Evolutionary conservation across 2,797 vertebrate genomes (phyloP), one percentile per base, ranked within the genome.

Genomic region (Fratercula arctica): DNA sequence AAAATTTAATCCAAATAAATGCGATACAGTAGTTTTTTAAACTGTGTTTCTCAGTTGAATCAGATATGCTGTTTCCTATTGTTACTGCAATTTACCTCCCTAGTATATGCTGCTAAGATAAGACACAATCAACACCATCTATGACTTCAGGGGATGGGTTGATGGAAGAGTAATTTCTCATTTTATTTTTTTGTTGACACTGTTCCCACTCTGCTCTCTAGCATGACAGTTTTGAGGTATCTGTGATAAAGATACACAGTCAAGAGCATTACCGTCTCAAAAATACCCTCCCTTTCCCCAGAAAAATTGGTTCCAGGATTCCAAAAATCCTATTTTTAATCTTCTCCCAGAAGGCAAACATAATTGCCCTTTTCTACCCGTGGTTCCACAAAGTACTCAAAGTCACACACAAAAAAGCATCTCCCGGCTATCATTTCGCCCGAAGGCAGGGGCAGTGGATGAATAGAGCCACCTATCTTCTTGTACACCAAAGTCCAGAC

Each of bases 61-160:
- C 86, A 80, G 57, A 93, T 94, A 94, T 35, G 35, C 61, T 93
- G 70, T 69, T 48, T 93, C 69, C 87, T 91, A 86, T 96, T 96
- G 85, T 87, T 93, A 85, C 45, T 90, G 91, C 68, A 91, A 96
- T 96, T 95, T 96, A 93, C 90, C 89, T 94, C 85, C 69, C 74
- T 73, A 76, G 78, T 95, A 92, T 76, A 75, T 39, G 15, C 39
- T 93, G 70, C 63, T 93, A 87, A 91, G 66, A 95, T 92, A 92
- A 95, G 93, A 92, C 70, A 95, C 53, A 96, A 91, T 95, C 94
- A 93, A 69, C 94, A 93, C 69, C 56, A 94, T 94, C 95, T 95
- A 48, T 87, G 79, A 87, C 90, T 96, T 92, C 76, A 95, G 85
- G 93, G 59, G 1, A 91, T 35, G 28, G 39, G n/a, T 23, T 96